Conservation (phyloP, 2,888 invertebrate species). For the Coleophora deauratella region DNA sequence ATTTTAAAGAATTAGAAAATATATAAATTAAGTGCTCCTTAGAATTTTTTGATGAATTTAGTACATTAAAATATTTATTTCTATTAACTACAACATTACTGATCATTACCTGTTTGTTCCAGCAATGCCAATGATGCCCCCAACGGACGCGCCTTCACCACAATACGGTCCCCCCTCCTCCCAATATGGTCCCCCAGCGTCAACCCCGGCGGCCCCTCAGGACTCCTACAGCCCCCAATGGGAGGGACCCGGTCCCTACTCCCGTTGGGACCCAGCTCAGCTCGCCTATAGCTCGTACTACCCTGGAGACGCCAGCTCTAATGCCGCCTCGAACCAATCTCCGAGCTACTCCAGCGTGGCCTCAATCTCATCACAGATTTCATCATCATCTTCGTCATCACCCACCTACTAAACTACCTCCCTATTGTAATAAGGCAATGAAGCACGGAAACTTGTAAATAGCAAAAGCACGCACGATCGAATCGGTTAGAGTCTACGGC, state of each 20-base stretch:
- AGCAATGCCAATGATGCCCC: slow-evolving; percentile 79
- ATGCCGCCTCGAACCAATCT: slow-evolving; percentile 46
- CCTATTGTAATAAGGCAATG: slow-evolving; percentile 25
- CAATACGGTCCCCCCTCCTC: slow-evolving; percentile 82
- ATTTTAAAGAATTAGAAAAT: too few species aligned
- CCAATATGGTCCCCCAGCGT: slow-evolving; percentile 61
- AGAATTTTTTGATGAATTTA: too few species aligned
- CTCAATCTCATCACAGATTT: slow-evolving; percentile 52
- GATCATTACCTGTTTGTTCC: slow-evolving; percentile 17
- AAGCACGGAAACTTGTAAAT: slow-evolving; percentile 33
- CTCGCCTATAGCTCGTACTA: slow-evolving; percentile 83
- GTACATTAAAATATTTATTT: too few species aligned
- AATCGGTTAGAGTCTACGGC: slow-evolving; percentile 51
- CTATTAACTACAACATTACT: background rate
- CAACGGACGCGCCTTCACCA: slow-evolving; percentile 74
- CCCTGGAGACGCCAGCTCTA: slow-evolving; percentile 65
- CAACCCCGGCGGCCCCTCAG: slow-evolving; percentile 75
- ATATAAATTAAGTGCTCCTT: too few species aligned
- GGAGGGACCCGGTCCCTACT: slow-evolving; percentile 84
- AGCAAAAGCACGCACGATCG: slow-evolving; percentile 47
- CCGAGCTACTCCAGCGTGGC: slow-evolving; percentile 65
- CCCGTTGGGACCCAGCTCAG: slow-evolving; percentile 83
- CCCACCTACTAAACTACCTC: slow-evolving; percentile 49
- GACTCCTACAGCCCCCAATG: slow-evolving; percentile 83
- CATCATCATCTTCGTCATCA: slow-evolving; percentile 43